These are phyloP conservation scores for Drosophila murphyi DNA, from an alignment of 1,140 invertebrate genomes.

Conservation along the genomic window DNA sequence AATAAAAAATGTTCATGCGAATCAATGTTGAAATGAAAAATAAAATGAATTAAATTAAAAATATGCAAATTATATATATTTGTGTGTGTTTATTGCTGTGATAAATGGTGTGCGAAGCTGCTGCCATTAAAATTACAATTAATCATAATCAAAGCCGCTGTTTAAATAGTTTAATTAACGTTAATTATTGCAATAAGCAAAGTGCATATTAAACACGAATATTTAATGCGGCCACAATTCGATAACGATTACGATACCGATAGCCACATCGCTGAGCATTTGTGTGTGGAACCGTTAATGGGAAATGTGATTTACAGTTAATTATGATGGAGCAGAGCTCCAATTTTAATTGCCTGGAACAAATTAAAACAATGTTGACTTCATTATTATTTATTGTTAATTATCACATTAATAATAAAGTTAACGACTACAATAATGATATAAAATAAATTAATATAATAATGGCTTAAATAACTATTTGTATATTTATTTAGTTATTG, in stretches of 20 bases:
- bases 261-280: not conserved
- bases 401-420: too few species aligned
- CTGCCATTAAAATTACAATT: constrained; percentile 53
- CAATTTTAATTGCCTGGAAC: too few species aligned
- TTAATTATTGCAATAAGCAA: constrained; percentile 7
- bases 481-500: too few species aligned
- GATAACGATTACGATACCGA: constrained; percentile 16
- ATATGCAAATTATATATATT: constrained; percentile 14
- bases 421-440: too few species aligned
- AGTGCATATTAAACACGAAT: constrained; percentile 35
- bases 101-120: constrained; percentile 44
- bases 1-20: constrained; percentile 34
- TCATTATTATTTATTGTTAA: too few species aligned
- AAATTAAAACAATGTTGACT: too few species aligned
- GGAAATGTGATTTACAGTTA: not conserved
- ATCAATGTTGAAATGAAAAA: constrained; percentile 62
- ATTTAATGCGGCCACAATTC: not conserved
- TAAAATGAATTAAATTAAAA: constrained; percentile 63
- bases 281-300: constrained; percentile 33
- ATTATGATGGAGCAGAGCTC: not conserved
- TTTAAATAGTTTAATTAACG: constrained; percentile 66
- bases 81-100: constrained; percentile 17
- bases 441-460: too few species aligned
- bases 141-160: constrained; percentile 50
- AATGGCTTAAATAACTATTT: too few species aligned